Conservation (phyloP, 2,113 vertebrate species). For the Tachysurus fulvidraco region DNA sequence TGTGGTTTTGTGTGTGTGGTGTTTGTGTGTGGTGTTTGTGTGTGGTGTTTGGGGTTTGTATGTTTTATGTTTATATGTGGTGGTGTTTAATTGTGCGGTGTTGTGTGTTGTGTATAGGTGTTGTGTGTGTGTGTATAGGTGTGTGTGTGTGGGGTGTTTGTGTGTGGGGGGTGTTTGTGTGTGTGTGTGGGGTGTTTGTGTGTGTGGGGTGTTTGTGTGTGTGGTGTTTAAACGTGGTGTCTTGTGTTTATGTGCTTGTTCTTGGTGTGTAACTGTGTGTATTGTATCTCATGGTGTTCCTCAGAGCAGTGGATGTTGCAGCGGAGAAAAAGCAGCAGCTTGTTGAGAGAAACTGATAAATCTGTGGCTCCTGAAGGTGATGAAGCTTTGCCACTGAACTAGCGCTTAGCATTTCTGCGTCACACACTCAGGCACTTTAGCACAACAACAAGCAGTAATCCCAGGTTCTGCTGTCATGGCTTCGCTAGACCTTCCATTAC, state of each 20-base stretch:
- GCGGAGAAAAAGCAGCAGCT: slow-evolving; percentile 61
- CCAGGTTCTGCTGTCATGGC: neutral
- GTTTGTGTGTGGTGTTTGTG: no score
- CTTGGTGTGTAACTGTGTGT: slow-evolving; percentile 4
- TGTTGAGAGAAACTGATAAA: slow-evolving; percentile 52
- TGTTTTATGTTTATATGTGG: no score
- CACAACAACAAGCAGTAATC: slow-evolving; percentile 22
- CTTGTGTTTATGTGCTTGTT: neutral
- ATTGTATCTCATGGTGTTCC: slow-evolving; percentile 37
- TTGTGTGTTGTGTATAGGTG: no score
- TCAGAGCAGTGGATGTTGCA: slow-evolving; percentile 75
- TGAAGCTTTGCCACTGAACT: neutral
- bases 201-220: neutral
- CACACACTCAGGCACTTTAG: neutral
- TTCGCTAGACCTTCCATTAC: neutral
- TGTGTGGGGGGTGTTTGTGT: no score
- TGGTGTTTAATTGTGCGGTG: no score
- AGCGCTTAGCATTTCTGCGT: slow-evolving; percentile 24
- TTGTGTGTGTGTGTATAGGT: no score
- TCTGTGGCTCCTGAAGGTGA: slow-evolving; percentile 58
- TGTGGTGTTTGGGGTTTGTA: no score
- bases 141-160: no score
- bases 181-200: no score
- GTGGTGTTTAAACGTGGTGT: neutral
- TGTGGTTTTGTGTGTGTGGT: no score